A percentile compares a stretch with the other conserved stretches of the same genome.
These are phyloP conservation scores for Oppia nitens DNA, from an alignment of 1,140 invertebrate species.

Conservation along the genomic window DNA sequence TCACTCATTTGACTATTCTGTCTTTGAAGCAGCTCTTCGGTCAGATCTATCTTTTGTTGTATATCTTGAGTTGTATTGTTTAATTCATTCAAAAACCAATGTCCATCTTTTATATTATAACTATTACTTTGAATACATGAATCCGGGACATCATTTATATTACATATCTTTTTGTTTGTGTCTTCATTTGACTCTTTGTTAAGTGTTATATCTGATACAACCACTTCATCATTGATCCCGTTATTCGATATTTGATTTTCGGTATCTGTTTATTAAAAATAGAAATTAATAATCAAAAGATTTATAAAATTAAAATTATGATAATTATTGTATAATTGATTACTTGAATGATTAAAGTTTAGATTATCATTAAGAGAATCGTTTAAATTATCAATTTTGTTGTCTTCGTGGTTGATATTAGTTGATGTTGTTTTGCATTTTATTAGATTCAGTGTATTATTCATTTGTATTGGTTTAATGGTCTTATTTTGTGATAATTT, in stretches of 20 bases:
- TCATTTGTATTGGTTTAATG: too few relatives aligned
- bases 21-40: constrained; percentile 45
- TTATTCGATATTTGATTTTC: too few relatives aligned
- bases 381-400: too few relatives aligned
- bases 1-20: constrained; percentile 39
- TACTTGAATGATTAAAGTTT: background rate
- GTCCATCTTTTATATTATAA: constrained; percentile 40
- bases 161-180: background rate
- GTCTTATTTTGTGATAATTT: too few relatives aligned
- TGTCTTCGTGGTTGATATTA: too few relatives aligned
- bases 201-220: too few relatives aligned
- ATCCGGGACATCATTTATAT: too few relatives aligned
- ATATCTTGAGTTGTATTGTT: constrained; percentile 51
- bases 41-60: constrained; percentile 42
- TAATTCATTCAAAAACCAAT: constrained; percentile 52
- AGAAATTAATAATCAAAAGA: background rate
- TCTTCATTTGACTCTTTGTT: background rate
- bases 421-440: too few relatives aligned
- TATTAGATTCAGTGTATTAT: too few relatives aligned
- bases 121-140: background rate
- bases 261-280: too few relatives aligned
- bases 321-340: background rate
- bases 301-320: background rate
- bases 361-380: background rate
- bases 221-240: too few relatives aligned